Conservation (phyloP, 1,140 invertebrate species). For the Heliconius congener region DNA sequence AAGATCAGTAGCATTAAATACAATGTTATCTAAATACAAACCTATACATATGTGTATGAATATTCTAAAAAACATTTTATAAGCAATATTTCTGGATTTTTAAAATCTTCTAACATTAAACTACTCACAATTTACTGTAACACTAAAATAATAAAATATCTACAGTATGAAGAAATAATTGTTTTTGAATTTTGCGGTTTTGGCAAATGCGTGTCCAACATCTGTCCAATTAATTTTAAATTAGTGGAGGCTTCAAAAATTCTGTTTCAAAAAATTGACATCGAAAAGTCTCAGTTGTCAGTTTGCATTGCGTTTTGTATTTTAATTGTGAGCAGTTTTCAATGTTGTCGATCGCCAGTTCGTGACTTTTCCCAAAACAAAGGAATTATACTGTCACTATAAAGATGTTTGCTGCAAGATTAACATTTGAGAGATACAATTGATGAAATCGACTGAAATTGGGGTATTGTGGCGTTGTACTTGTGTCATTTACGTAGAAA, state of each 20-base stretch:
- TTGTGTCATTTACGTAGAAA: neutral
- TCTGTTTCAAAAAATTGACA: slow-evolving; percentile 21
- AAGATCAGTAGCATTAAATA: neutral
- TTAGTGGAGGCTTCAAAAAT: slow-evolving; percentile 1
- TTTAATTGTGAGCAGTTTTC: slow-evolving; percentile 51
- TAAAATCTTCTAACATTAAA: neutral
- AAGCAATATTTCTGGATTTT: too few species aligned
- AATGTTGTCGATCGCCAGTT: slow-evolving; percentile 49
- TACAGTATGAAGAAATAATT: neutral
- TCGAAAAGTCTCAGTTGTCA: slow-evolving; percentile 16
- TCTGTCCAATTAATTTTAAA: slow-evolving; percentile 32
- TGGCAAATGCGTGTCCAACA: slow-evolving; percentile 12
- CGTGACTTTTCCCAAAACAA: slow-evolving; percentile 77
- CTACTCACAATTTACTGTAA: neutral
- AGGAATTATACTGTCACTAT: slow-evolving; percentile 56
- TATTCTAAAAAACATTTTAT: neutral
- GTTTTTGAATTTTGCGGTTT: slow-evolving; percentile 22
- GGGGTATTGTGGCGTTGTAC: neutral
- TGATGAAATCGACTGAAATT: slow-evolving; percentile 30
- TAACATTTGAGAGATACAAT: slow-evolving; percentile 33
- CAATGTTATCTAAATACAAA: too few species aligned
- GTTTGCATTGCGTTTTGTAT: slow-evolving; percentile 45
- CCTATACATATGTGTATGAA: neutral
- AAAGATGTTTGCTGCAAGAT: slow-evolving; percentile 52
- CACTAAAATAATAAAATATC: neutral